These are phyloP conservation scores for Trinorchestia longiramus DNA, from an alignment of 1,140 invertebrate species.

Conservation along the genomic window DNA sequence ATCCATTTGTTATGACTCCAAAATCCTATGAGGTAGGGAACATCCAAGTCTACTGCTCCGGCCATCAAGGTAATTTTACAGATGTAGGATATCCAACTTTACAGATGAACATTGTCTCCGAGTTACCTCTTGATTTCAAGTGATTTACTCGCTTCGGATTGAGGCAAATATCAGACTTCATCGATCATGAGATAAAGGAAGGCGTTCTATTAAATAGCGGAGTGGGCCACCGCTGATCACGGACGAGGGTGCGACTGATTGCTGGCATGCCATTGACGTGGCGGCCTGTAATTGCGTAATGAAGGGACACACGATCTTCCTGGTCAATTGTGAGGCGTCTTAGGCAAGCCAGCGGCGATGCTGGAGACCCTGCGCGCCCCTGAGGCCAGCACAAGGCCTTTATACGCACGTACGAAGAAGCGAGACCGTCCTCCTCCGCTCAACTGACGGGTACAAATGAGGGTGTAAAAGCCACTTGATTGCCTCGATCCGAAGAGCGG, in stretches of 20 bases:
- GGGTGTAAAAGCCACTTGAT: conserved; percentile 42
- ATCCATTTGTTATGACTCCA: background rate
- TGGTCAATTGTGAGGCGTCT: conserved; percentile 32
- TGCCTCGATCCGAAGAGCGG: conserved; percentile 29
- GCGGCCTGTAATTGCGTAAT: conserved; percentile 41
- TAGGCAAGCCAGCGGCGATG: background rate
- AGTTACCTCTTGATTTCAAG: conserved; percentile 33
- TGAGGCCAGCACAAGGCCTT: background rate
- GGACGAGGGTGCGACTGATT: conserved; percentile 48
- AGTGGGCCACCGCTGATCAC: conserved; percentile 30
- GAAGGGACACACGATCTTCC: background rate
- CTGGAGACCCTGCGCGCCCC: background rate
- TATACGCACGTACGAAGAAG: background rate
- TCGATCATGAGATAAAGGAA: conserved; percentile 39
- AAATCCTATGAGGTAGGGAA: background rate
- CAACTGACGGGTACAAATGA: conserved; percentile 43
- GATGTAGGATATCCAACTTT: background rate
- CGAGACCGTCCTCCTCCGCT: background rate
- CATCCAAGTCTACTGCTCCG: background rate
- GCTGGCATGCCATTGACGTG: conserved; percentile 20
- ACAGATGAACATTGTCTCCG: background rate
- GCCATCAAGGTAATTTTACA: background rate
- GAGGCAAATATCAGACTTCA: conserved; percentile 38
- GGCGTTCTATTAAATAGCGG: conserved; percentile 27
- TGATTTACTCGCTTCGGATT: conserved; percentile 41